A percentile compares a stretch with the other conserved stretches of the same genome.
Evolutionary conservation across 1,140 invertebrate genomes (phyloP).

Genomic region (Bombyx mandarina): DNA sequence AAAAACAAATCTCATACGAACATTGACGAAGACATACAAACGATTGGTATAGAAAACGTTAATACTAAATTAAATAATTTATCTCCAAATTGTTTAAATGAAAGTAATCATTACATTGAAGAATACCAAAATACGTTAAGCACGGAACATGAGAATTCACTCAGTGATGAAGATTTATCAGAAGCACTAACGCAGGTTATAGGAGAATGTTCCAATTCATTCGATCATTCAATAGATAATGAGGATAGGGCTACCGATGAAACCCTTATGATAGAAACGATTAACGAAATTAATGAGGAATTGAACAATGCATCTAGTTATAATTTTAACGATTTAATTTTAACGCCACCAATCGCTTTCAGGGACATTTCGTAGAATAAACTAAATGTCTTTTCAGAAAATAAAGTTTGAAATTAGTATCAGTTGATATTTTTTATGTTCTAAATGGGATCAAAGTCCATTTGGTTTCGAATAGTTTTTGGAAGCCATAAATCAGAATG

Average conservation of each 20-base stretch:
- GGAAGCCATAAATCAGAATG: too few relatives aligned
- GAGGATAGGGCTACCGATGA: conserved; percentile 29
- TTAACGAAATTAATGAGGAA: conserved; percentile 41
- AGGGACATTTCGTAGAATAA: conserved; percentile 13
- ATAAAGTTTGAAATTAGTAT: too few relatives aligned
- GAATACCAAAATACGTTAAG: neutral
- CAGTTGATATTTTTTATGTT: too few relatives aligned
- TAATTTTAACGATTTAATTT: conserved; percentile 26
- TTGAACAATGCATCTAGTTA: conserved; percentile 8
- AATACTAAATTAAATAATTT: too few relatives aligned
- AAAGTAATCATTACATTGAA: neutral
- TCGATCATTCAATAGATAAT: neutral
- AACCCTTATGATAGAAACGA: conserved; percentile 40
- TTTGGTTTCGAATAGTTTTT: too few relatives aligned
- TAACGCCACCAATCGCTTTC: conserved; percentile 48
- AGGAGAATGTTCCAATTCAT: conserved; percentile 17
- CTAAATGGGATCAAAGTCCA: too few relatives aligned
- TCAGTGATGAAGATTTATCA: conserved; percentile 28
- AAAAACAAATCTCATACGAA: too few relatives aligned
- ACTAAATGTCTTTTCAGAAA: too few relatives aligned
- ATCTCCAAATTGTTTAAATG: neutral
- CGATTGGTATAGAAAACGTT: too few relatives aligned
- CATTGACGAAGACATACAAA: too few relatives aligned
- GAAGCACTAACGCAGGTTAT: conserved; percentile 43
- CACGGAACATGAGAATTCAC: conserved; percentile 1